phyloP scores from a whole-genome alignment of 2,113 vertebrate genomes.

The Perca flavescens region DNA sequence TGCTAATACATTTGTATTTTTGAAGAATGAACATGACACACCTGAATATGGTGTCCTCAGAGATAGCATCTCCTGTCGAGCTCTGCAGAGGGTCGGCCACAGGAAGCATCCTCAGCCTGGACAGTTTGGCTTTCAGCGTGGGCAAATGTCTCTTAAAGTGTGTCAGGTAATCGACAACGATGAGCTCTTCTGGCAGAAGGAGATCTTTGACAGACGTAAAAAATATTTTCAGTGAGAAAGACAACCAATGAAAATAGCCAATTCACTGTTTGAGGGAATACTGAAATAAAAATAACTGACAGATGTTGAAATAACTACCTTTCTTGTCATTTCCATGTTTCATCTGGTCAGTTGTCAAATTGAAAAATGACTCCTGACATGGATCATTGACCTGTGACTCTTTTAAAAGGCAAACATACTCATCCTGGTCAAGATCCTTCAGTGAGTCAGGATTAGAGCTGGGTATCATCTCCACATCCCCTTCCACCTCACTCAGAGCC shows the following conservation, averaged over 20 bases:
- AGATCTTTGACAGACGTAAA: slow-evolving; percentile 66
- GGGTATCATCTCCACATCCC: slow-evolving; percentile 57
- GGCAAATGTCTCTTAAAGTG: slow-evolving; percentile 77
- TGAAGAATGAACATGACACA: slow-evolving; percentile 22
- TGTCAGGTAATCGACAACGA: slow-evolving; percentile 61
- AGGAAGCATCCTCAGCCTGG: slow-evolving; percentile 72
- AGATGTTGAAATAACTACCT: slow-evolving; percentile 17
- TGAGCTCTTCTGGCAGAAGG: slow-evolving; percentile 71
- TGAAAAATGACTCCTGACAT: slow-evolving; percentile 73
- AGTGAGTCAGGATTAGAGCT: slow-evolving; percentile 78
- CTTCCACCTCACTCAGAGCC: neutral
- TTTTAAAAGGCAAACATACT: slow-evolving; percentile 43
- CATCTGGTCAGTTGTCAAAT: slow-evolving; percentile 27
- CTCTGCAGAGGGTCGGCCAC: slow-evolving; percentile 78
- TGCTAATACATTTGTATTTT: neutral
- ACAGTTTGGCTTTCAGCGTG: slow-evolving; percentile 64
- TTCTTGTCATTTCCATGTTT: slow-evolving; percentile 21
- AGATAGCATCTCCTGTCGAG: slow-evolving; percentile 37
- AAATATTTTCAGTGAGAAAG: neutral
- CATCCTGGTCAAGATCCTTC: slow-evolving; percentile 40
- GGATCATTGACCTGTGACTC: slow-evolving; percentile 16
- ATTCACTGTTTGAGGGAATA: neutral
- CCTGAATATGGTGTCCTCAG: slow-evolving; percentile 74
- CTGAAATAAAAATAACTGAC: neutral
- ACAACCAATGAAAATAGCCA: neutral